phyloP scores from a whole-genome alignment of 2,113 vertebrate genomes.

The Gavia stellata region DNA sequence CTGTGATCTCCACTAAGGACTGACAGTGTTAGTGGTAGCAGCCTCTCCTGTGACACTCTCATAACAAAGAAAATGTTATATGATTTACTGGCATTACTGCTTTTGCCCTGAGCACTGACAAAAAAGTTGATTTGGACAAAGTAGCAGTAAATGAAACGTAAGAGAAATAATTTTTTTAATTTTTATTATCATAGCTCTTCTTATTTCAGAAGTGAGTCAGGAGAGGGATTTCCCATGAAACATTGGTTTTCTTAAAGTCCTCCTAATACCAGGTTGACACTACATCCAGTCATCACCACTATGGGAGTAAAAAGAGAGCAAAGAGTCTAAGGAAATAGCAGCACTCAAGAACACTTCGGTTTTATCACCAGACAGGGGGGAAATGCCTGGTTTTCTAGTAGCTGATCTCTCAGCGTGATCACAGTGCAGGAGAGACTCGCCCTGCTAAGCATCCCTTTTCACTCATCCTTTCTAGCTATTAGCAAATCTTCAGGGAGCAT shows the following conservation, averaged over 20 bases:
- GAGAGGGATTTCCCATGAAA: not conserved
- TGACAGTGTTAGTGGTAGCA: not conserved
- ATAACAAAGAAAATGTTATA: not conserved
- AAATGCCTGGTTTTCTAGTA: not conserved
- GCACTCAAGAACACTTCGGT: not conserved
- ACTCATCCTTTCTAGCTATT: not conserved
- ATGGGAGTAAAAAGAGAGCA: not conserved
- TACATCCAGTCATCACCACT: not conserved
- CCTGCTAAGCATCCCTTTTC: not conserved
- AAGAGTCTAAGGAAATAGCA: not conserved
- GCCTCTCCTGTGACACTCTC: not conserved
- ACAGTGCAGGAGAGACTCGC: not conserved
- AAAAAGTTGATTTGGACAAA: not conserved
- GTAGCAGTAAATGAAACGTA: not conserved
- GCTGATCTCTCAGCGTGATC: not conserved
- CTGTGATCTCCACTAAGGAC: not conserved
- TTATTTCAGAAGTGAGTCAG: not conserved
- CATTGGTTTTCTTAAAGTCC: not conserved
- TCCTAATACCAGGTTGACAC: not conserved
- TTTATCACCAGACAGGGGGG: not conserved
- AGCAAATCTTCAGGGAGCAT: not conserved
- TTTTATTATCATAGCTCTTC: not conserved
- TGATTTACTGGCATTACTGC: not conserved
- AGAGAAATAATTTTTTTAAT: not conserved
- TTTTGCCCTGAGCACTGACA: not conserved